Conservation (phyloP, 2,113 vertebrate species). For the Caranx melampygus region DNA sequence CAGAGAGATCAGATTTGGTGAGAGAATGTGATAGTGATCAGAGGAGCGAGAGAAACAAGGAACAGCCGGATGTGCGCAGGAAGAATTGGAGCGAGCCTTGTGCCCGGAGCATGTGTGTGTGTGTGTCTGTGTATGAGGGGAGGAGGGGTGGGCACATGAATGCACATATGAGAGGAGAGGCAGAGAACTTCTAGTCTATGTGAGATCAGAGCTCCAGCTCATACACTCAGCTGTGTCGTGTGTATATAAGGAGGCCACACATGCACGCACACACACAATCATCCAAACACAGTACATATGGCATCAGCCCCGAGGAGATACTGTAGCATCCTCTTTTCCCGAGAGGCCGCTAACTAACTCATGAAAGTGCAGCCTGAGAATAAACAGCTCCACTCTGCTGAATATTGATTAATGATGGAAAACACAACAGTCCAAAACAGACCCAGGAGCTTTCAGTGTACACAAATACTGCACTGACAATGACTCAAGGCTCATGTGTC, state of each 20-base stretch:
- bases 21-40: constrained; percentile 55
- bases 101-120: constrained; percentile 41
- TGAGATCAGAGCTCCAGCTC: constrained; percentile 4
- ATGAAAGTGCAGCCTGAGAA: constrained; percentile 54
- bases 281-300: constrained; percentile 59
- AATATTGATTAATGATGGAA: constrained; percentile 73
- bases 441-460: constrained; percentile 50
- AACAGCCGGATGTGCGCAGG: constrained; percentile 58
- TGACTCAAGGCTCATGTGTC: constrained; percentile 18
- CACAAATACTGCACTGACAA: constrained; percentile 37
- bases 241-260: constrained; percentile 7
- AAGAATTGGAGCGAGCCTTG: constrained; percentile 62
- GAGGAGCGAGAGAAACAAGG: constrained; percentile 51
- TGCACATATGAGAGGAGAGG: constrained; percentile 31
- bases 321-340: constrained; percentile 61
- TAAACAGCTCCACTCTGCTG: constrained; percentile 64
- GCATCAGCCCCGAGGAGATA: constrained; percentile 52
- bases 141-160: constrained; percentile 13
- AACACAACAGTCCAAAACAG: constrained; percentile 63
- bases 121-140: not conserved
- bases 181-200: constrained; percentile 32
- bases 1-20: constrained; percentile 56
- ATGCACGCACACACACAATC: constrained; percentile 25
- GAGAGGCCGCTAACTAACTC: constrained; percentile 63
- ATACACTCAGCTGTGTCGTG: constrained; percentile 36